These are phyloP conservation scores for Aricia agestis DNA, from an alignment of 1,140 invertebrate species.

Conservation along the genomic window DNA sequence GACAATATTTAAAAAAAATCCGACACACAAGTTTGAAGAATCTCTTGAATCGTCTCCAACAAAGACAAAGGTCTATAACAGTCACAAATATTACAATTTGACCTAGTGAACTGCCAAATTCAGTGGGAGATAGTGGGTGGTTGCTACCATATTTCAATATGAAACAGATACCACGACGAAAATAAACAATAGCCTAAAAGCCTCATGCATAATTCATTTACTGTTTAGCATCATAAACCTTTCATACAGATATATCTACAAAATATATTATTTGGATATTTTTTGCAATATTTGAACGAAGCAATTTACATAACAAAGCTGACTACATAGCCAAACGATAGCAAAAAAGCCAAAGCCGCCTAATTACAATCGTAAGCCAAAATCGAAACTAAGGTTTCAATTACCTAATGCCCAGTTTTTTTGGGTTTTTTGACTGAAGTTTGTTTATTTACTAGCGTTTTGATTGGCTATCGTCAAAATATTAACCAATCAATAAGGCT, in stretches of 20 bases:
- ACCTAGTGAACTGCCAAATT: neutral
- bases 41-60: too few relatives aligned
- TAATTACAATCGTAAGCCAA: neutral
- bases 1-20: too few relatives aligned
- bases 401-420: too few relatives aligned
- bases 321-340: neutral
- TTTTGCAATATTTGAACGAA: too few relatives aligned
- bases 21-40: too few relatives aligned
- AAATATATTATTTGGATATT: neutral
- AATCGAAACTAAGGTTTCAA: neutral
- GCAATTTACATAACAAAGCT: neutral
- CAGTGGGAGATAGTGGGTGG: neutral
- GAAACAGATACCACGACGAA: neutral
- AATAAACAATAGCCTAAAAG: slow-evolving; percentile 8
- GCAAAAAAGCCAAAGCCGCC: neutral
- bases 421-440: too few relatives aligned
- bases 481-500: too few relatives aligned
- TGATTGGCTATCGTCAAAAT: too few relatives aligned
- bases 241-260: neutral
- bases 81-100: neutral
- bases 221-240: neutral
- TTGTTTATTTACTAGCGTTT: too few relatives aligned
- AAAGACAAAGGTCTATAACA: too few relatives aligned
- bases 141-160: neutral
- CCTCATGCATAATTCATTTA: slow-evolving; percentile 4